Evolutionary conservation across 2,888 invertebrate genomes (phyloP), one percentile per base, ranked within the genome.

Genomic region (Hirtodrosophila cameraria): DNA sequence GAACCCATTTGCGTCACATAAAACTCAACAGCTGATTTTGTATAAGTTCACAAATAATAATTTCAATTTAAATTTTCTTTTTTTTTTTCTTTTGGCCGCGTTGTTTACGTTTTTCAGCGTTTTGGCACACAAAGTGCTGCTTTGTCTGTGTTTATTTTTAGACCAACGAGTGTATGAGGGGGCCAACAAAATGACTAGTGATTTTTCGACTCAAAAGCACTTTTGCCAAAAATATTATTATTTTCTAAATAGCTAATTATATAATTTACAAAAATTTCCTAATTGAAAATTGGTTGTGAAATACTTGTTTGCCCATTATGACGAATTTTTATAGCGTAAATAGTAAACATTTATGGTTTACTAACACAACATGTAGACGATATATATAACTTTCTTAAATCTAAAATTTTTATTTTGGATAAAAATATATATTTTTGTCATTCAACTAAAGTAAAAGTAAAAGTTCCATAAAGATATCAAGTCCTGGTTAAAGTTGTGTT

Each of bases 21-120:
- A 25, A 18, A 13, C 36, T 11, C 23, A 46, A 46, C 77, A 80
- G 76, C 80, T 80, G 76, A 71, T 75, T 61, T 52, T 35, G 18
- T 39, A 36, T 11, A 50, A 49, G 35, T 42, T 54, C 45, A 27
- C 35, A 72, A 72, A 50, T 76, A 57, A 45, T 13, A 62, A 57
- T 69, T 50, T 46, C 9, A 42, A 57, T 61, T 73, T 27, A 30
- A 33, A 8, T 15, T 35, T 1, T 15, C 1, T 12, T 33, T 11
- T 18, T 23, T n/a, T 31, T 4, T 18, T 36, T 30, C 36, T 50
- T 13, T 15, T 15, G 23, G 2, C 28, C 12, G 42, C 38, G 35
- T 53, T 70, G 54, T 69, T 69, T 72, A 65, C 38, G 54, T 74
- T 70, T 42, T 42, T 69, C 53, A 23, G 8, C 25, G 55, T 23